phyloP scores from a whole-genome alignment of 1,140 invertebrate genomes.

The Philotrypesis tridentata region DNA sequence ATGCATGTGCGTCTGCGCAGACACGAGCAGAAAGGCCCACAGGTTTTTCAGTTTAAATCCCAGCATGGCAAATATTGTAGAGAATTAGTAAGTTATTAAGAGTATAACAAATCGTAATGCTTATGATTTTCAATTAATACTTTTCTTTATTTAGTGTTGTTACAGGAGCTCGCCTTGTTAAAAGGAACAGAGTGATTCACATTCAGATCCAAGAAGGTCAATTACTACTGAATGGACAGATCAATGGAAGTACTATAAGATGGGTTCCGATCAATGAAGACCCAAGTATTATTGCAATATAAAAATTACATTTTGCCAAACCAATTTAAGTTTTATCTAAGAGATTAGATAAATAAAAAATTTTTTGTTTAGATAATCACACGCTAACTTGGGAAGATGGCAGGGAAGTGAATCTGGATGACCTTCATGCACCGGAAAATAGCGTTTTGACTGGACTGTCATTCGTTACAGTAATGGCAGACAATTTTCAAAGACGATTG shows the following conservation, averaged over 20 bases:
- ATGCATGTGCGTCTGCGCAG: conserved; percentile 10
- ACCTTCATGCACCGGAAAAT: background rate
- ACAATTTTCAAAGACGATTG: background rate
- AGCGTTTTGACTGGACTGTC: background rate
- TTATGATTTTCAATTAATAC: background rate
- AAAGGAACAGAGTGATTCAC: background rate
- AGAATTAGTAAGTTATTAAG: background rate
- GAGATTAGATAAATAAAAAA: background rate
- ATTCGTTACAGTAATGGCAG: background rate
- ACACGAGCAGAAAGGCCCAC: background rate
- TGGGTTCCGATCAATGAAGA: background rate
- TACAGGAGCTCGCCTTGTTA: background rate
- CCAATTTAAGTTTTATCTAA: background rate
- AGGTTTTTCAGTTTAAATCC: conserved; percentile 6
- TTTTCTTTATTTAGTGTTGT: background rate
- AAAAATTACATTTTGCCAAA: background rate
- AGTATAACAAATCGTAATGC: background rate
- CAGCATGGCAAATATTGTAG: background rate
- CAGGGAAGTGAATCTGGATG: background rate
- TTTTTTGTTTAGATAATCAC: background rate
- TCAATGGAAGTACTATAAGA: background rate
- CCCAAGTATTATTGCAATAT: background rate
- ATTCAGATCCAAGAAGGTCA: conserved; percentile 8
- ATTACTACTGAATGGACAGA: background rate
- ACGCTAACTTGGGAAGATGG: background rate